These are phyloP conservation scores for Atta texana DNA, from an alignment of 1,140 invertebrate genomes.

Conservation along the genomic window DNA sequence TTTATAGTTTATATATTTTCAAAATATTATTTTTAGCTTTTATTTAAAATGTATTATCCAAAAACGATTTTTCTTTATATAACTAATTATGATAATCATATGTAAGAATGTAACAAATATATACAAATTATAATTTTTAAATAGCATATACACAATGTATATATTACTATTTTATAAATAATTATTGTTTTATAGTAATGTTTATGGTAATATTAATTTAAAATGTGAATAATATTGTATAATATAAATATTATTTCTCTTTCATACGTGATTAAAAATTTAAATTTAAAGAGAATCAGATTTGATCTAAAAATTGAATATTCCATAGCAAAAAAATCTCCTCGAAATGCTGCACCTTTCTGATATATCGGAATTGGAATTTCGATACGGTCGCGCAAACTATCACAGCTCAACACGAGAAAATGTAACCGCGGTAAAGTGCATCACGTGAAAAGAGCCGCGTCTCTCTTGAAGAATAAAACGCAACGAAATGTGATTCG, in stretches of 20 bases:
- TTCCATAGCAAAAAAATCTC: not conserved
- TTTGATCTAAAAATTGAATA: slow-evolving; percentile 1
- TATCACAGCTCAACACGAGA: slow-evolving; percentile 47
- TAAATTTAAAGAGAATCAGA: not conserved
- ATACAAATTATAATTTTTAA: not conserved
- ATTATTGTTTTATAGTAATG: not conserved
- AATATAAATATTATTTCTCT: not conserved
- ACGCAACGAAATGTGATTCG: slow-evolving; percentile 57
- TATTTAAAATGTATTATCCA: too few species aligned
- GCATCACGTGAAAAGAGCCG: slow-evolving; percentile 8
- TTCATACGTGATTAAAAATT: not conserved
- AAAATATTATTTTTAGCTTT: too few species aligned
- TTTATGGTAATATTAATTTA: not conserved
- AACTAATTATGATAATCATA: not conserved
- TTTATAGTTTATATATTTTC: too few species aligned
- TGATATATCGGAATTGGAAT: slow-evolving; percentile 37
- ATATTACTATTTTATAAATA: not conserved
- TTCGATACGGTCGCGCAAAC: slow-evolving; percentile 39
- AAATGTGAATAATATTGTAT: not conserved
- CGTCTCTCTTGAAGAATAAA: slow-evolving; percentile 41
- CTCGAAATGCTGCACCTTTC: not conserved
- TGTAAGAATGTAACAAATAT: not conserved
- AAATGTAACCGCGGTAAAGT: slow-evolving; percentile 46
- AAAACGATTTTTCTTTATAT: too few species aligned
- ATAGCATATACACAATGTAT: not conserved